phyloP scores from a whole-genome alignment of 2,797 vertebrate genomes.

The Lacerta bilineata region DNA sequence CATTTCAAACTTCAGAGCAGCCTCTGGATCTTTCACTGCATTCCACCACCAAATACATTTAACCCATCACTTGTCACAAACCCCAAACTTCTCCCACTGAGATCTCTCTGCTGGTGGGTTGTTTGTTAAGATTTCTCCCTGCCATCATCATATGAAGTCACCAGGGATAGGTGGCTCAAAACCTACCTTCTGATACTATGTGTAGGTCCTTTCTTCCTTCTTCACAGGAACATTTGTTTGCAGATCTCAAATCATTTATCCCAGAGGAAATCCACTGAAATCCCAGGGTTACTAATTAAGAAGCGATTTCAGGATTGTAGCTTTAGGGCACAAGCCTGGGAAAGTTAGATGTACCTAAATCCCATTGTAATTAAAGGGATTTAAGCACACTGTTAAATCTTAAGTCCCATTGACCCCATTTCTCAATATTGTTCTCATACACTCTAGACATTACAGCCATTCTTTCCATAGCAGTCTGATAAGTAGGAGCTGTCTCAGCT shows the following conservation, averaged over 20 bases:
- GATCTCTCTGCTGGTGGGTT: background rate
- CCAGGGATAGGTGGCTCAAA: background rate
- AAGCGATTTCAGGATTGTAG: background rate
- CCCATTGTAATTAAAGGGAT: background rate
- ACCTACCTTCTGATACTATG: background rate
- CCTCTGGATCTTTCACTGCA: slow-evolving; percentile 50
- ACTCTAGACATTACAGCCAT: background rate
- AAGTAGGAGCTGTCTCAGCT: background rate
- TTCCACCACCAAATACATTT: background rate
- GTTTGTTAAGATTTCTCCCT: background rate
- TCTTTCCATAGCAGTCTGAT: background rate
- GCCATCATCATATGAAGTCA: slow-evolving; percentile 14
- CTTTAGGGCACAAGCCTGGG: background rate
- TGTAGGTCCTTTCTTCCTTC: fast-evolving
- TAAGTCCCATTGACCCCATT: background rate
- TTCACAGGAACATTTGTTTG: fast-evolving
- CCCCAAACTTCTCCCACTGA: background rate
- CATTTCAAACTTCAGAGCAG: slow-evolving; percentile 67
- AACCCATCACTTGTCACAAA: slow-evolving; percentile 11
- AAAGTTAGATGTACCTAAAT: slow-evolving; percentile 2
- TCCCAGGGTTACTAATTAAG: background rate
- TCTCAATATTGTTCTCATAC: background rate
- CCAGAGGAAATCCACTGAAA: background rate
- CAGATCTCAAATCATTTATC: background rate
- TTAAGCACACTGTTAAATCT: background rate